A percentile compares a stretch with the other conserved stretches of the same genome.
These are phyloP conservation scores for Microhierax caerulescens DNA, from an alignment of 2,797 vertebrate species.

Conservation along the genomic window DNA sequence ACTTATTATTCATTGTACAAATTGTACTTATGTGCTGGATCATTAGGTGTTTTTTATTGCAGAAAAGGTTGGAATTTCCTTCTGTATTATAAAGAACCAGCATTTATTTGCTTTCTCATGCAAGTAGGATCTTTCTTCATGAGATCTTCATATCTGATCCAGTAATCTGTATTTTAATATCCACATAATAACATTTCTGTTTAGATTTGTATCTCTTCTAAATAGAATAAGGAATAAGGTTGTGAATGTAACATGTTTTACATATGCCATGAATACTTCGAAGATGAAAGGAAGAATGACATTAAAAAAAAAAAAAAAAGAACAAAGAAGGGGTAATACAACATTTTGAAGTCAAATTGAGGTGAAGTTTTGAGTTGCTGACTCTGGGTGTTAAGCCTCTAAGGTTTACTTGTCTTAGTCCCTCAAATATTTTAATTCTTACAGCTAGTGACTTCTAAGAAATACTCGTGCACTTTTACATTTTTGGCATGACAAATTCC, in stretches of 20 bases:
- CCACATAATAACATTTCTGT: slow-evolving; percentile 8
- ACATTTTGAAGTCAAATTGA: not conserved
- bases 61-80: not conserved
- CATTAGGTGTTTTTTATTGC: not conserved
- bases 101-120: slow-evolving; percentile 1
- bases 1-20: not conserved
- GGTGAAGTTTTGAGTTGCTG: not conserved
- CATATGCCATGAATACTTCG: not conserved
- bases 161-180: slow-evolving; percentile 21
- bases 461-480: not conserved
- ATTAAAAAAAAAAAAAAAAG: not conserved
- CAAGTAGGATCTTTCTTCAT: not conserved
- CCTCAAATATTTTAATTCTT: not conserved
- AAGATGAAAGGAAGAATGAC: not conserved
- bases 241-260: not conserved
- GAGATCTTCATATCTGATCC: slow-evolving; percentile 4
- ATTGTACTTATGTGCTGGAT: not conserved
- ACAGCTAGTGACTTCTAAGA: not conserved
- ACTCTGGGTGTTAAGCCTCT: not conserved
- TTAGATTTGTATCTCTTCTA: slow-evolving; percentile 22
- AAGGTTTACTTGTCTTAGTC: not conserved
- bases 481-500: not conserved
- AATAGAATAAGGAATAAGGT: not conserved
- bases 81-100: not conserved
- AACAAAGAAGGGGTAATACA: not conserved